Conservation (phyloP, 2,797 vertebrate species). For the Macropus fuliginosus region DNA sequence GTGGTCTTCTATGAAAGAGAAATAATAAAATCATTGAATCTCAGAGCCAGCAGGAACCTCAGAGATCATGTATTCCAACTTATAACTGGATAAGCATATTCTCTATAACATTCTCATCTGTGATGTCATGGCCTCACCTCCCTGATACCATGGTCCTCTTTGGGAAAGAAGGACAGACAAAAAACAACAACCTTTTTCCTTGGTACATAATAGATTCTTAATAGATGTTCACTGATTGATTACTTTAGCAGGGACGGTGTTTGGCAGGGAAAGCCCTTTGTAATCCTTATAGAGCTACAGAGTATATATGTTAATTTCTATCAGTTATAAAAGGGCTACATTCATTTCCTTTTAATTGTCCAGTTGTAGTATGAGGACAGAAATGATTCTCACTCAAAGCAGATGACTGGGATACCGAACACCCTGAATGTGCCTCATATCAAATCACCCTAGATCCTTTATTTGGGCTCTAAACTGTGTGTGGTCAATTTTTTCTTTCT, state of each 20-base stretch:
- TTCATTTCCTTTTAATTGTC: neutral
- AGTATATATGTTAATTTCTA: neutral
- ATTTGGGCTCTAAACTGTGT: neutral
- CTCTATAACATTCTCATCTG: neutral
- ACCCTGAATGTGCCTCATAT: neutral
- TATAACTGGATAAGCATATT: neutral
- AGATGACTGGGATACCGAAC: neutral
- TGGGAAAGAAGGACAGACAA: too few relatives aligned
- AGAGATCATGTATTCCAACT: neutral
- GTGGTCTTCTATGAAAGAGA: neutral
- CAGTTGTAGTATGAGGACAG: neutral
- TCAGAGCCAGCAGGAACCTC: neutral
- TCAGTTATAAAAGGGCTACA: neutral
- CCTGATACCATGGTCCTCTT: too few relatives aligned
- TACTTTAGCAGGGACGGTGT: neutral
- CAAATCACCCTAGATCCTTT: neutral
- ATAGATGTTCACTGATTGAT: neutral
- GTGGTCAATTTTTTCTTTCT: neutral
- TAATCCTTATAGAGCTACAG: neutral
- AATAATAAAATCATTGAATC: neutral
- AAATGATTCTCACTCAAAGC: neutral
- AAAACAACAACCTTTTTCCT: neutral
- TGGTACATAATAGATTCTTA: neutral
- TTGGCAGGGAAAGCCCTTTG: neutral
- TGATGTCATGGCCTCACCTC: too few relatives aligned